Evolutionary conservation across 2,113 vertebrate species (phyloP).

Genomic region (Gallinago media): DNA sequence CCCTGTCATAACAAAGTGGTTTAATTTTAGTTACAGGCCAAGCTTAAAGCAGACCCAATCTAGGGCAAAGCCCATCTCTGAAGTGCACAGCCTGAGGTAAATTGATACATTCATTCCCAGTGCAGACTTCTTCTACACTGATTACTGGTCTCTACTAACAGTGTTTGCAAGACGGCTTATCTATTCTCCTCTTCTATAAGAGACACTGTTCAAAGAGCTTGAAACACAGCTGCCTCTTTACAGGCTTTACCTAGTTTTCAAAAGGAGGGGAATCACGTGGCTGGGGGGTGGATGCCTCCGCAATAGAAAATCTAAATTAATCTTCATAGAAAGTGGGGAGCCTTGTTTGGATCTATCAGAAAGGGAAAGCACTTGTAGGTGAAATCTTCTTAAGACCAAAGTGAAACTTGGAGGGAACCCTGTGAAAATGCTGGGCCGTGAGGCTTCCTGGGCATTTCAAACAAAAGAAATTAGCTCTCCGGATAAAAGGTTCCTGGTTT

Average conservation of each 20-base stretch:
- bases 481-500: slow-evolving; percentile 37
- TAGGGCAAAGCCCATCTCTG: slow-evolving; percentile 56
- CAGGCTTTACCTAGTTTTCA: slow-evolving; percentile 68
- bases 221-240: slow-evolving; percentile 77
- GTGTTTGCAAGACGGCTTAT: slow-evolving; percentile 80
- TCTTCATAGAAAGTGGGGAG: slow-evolving; percentile 66
- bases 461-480: slow-evolving; percentile 45
- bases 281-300: slow-evolving; percentile 38
- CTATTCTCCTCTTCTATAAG: slow-evolving; percentile 71
- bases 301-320: slow-evolving; percentile 79
- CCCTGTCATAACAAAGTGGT: slow-evolving; percentile 4
- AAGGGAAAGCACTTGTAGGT: slow-evolving; percentile 72
- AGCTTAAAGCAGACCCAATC: slow-evolving; percentile 25
- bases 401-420: slow-evolving; percentile 40
- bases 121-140: slow-evolving; percentile 55
- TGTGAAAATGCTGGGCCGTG: slow-evolving; percentile 37
- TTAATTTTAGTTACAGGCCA: not conserved
- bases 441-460: slow-evolving; percentile 25
- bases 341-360: slow-evolving; percentile 66
- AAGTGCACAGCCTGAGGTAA: slow-evolving; percentile 64
- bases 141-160: slow-evolving; percentile 68
- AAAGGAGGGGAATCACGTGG: slow-evolving; percentile 66
- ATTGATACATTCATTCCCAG: slow-evolving; percentile 76
- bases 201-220: slow-evolving; percentile 74
- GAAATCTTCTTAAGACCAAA: slow-evolving; percentile 75